Percentiles rank a stretch among this genome's conserved stretches.
phyloP scores from a whole-genome alignment of 2,113 vertebrate genomes.

The Megaleporinus macrocephalus region DNA sequence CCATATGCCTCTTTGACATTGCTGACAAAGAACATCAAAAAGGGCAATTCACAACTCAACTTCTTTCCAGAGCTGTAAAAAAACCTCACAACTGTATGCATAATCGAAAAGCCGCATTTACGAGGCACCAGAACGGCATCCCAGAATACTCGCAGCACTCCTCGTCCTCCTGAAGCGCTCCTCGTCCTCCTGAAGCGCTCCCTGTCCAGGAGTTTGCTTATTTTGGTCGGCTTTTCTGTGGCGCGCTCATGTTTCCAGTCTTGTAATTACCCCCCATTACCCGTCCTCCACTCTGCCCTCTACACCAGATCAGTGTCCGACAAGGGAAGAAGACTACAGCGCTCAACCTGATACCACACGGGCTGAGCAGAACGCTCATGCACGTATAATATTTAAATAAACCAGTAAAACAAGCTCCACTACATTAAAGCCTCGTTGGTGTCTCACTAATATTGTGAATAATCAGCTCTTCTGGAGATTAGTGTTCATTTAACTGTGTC shows the following conservation, averaged over 20 bases:
- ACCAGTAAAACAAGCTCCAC: too few relatives aligned
- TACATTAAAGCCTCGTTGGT: too few relatives aligned
- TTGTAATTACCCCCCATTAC: slow-evolving; percentile 28
- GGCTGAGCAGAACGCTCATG: background rate
- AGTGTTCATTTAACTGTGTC: too few relatives aligned
- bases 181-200: background rate
- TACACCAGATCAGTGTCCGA: background rate
- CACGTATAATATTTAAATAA: too few relatives aligned
- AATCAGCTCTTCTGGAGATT: too few relatives aligned
- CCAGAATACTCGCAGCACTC: background rate
- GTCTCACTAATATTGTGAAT: too few relatives aligned
- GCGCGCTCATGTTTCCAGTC: slow-evolving; percentile 11
- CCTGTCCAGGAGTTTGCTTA: background rate
- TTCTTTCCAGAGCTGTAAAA: slow-evolving; percentile 42
- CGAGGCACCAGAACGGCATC: slow-evolving; percentile 1
- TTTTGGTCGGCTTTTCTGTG: slow-evolving; percentile 14
- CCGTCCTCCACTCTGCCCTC: slow-evolving; percentile 7
- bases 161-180: background rate
- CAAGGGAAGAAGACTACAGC: background rate
- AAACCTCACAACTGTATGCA: slow-evolving; percentile 16
- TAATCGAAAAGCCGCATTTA: slow-evolving; percentile 22
- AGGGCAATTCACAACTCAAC: slow-evolving; percentile 44
- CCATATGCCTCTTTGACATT: slow-evolving; percentile 51
- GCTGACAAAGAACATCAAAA: slow-evolving; percentile 50
- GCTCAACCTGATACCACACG: slow-evolving; percentile 10